Conservation (phyloP, 1,140 invertebrate species). For the Ceratitis capitata region DNA sequence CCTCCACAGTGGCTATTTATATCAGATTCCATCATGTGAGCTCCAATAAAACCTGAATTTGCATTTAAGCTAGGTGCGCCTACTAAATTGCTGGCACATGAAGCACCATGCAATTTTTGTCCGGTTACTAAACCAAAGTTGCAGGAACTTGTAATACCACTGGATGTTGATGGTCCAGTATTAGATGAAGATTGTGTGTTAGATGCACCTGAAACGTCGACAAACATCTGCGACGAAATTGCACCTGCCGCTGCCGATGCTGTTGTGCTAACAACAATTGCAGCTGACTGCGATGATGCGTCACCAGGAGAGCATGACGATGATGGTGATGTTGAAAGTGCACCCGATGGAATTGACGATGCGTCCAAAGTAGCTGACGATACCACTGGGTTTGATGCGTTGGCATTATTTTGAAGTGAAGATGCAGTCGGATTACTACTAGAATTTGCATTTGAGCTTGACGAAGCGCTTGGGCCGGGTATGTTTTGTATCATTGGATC, state of each 20-base stretch:
- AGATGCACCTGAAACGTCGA: constrained; percentile 33
- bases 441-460: constrained; percentile 43
- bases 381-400: constrained; percentile 47
- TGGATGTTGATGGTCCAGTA: constrained; percentile 32
- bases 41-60: constrained; percentile 1
- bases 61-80: neutral
- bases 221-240: constrained; percentile 37
- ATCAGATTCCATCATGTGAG: constrained; percentile 35
- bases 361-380: constrained; percentile 55
- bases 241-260: constrained; percentile 24
- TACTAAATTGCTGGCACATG: neutral
- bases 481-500: constrained; percentile 71
- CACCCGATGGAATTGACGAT: neutral
- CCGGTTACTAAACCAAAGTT: neutral
- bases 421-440: constrained; percentile 18
- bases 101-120: neutral
- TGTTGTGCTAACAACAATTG: constrained; percentile 24
- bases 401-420: constrained; percentile 28
- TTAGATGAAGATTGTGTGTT: constrained; percentile 22
- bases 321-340: constrained; percentile 30
- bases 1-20: constrained; percentile 18
- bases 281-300: constrained; percentile 28
- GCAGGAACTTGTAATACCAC: neutral
- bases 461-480: constrained; percentile 56
- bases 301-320: constrained; percentile 33